A percentile compares a stretch with the other conserved stretches of the same genome.
These are phyloP conservation scores for Paracentrotus lividus DNA, from an alignment of 53 echinoderm and acorn worm genomes.

Conservation along the genomic window DNA sequence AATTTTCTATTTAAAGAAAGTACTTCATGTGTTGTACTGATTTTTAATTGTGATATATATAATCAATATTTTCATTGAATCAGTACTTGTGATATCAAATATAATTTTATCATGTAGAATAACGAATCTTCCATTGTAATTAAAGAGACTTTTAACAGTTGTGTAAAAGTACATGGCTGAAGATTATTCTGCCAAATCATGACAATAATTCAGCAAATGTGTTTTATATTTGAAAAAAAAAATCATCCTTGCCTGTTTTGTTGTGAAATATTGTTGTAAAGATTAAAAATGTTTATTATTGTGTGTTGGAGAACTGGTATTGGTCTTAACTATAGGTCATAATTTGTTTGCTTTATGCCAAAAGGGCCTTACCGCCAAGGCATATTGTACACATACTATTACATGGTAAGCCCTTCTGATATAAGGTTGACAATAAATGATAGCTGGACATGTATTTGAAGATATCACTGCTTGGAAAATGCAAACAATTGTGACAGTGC, in stretches of 20 bases:
- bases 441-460: neutral
- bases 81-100: conserved; percentile 25
- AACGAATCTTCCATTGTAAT: conserved; percentile 28
- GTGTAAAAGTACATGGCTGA: neutral
- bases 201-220: neutral
- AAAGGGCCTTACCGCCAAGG: too few relatives aligned
- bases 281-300: neutral
- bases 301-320: conserved; percentile 19
- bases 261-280: neutral
- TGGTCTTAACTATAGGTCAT: neutral
- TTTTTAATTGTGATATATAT: conserved; percentile 21
- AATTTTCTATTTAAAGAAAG: conserved; percentile 1
- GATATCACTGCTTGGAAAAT: neutral
- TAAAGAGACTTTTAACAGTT: conserved; percentile 2
- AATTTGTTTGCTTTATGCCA: too few relatives aligned
- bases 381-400: too few relatives aligned
- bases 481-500: neutral
- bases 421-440: neutral
- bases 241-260: conserved; percentile 4
- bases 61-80: conserved; percentile 19
- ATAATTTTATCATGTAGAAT: conserved; percentile 14
- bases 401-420: too few relatives aligned
- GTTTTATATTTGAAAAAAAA: conserved; percentile 15
- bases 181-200: neutral
- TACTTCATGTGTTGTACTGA: neutral